These are phyloP conservation scores for Caenorhabditis japonica DNA, from an alignment of 2,888 invertebrate genomes.

Conservation along the genomic window DNA sequence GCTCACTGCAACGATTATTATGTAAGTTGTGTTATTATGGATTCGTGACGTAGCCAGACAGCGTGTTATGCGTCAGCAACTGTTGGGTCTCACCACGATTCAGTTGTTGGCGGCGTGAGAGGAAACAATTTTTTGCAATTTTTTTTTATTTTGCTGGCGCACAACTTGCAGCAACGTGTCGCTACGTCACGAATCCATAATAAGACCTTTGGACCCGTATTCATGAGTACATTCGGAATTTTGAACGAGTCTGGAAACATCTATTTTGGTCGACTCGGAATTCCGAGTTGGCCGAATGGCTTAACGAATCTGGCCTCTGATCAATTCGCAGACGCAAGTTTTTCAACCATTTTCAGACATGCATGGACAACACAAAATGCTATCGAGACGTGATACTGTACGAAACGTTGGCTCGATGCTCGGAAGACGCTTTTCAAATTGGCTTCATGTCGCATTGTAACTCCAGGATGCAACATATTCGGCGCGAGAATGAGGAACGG, in stretches of 20 bases:
- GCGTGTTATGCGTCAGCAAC: no score
- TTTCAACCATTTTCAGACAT: conserved; percentile 11
- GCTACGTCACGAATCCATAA: no score
- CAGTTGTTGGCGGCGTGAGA: no score
- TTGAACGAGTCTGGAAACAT: background rate
- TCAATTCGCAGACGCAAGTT: no score
- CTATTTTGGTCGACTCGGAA: no score
- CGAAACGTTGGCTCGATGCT: conserved; percentile 21
- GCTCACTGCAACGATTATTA: conserved; percentile 21
- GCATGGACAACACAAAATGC: conserved; percentile 34
- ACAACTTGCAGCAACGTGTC: no score
- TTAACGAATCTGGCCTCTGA: no score
- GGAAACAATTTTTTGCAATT: no score
- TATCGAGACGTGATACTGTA: conserved; percentile 23
- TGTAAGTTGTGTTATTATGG: conserved; percentile 2
- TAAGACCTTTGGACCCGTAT: background rate
- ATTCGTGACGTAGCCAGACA: no score
- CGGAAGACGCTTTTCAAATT: conserved; percentile 21
- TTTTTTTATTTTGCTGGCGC: no score
- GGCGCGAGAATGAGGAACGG: background rate
- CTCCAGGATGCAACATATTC: background rate
- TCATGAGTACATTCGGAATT: background rate
- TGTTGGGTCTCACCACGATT: no score
- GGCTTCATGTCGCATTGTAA: conserved; percentile 26
- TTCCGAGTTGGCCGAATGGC: no score